These are phyloP conservation scores for Camptogramma bilineatum DNA, from an alignment of 2,888 invertebrate genomes.

Conservation along the genomic window DNA sequence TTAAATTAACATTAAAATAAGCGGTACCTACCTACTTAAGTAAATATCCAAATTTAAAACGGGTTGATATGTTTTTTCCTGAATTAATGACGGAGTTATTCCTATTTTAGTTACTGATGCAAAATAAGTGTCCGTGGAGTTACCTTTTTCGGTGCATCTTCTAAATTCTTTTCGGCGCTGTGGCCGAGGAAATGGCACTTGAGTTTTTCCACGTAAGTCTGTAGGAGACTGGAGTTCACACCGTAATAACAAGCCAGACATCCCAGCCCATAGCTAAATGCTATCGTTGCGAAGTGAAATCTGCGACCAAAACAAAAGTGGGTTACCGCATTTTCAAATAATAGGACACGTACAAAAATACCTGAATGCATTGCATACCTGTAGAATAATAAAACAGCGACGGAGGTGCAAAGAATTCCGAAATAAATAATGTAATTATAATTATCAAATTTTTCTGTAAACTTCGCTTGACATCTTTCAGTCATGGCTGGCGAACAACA, in stretches of 20 bases:
- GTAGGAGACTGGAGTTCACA: constrained; percentile 68
- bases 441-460: constrained; percentile 77
- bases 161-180: constrained; percentile 49
- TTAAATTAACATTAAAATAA: too few relatives aligned
- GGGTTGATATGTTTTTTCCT: background rate
- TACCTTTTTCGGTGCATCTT: constrained; percentile 58
- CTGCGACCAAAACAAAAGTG: constrained; percentile 62
- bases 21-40: too few relatives aligned
- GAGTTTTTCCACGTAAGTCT: constrained; percentile 68
- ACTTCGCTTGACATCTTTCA: constrained; percentile 83
- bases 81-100: constrained; percentile 8
- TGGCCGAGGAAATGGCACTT: constrained; percentile 70
- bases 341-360: constrained; percentile 37
- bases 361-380: constrained; percentile 57
- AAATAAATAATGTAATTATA: constrained; percentile 79
- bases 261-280: constrained; percentile 79
- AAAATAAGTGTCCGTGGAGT: constrained; percentile 19
- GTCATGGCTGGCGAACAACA: constrained; percentile 79
- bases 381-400: constrained; percentile 76
- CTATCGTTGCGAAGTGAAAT: constrained; percentile 78
- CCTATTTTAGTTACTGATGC: constrained; percentile 12
- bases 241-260: constrained; percentile 82
- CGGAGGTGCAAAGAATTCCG: constrained; percentile 67
- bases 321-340: constrained; percentile 49
- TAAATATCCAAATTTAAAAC: too few relatives aligned